Evolutionary conservation across 2,113 vertebrate species (phyloP).

Genomic region (Eidolon helvum): DNA sequence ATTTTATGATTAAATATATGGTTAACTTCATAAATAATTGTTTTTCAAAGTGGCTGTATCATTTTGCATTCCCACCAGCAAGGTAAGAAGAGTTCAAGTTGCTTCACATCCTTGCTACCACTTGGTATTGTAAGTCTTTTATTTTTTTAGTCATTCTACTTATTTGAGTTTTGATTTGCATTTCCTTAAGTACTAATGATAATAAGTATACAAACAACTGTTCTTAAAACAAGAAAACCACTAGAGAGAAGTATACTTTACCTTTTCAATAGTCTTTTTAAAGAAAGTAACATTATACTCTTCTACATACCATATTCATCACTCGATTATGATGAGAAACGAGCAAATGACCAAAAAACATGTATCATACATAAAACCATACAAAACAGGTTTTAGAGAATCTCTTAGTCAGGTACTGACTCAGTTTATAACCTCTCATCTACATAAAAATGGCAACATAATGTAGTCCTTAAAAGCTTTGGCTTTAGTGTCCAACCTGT

Average conservation of each 20-base stretch:
- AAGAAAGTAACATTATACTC: background rate
- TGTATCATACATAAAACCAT: background rate
- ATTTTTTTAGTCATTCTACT: background rate
- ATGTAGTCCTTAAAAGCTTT: background rate
- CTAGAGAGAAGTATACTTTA: background rate
- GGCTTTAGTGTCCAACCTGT: background rate
- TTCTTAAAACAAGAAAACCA: constrained; percentile 21
- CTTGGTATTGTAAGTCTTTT: background rate
- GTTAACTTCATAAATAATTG: background rate
- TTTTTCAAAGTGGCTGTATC: background rate
- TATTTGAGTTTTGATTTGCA: background rate
- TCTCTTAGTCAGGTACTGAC: background rate
- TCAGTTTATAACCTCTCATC: background rate
- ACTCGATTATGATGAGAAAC: background rate
- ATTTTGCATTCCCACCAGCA: background rate
- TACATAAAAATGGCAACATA: background rate
- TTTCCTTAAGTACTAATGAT: constrained; percentile 30
- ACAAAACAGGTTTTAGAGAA: constrained; percentile 26
- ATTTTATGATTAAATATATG: background rate
- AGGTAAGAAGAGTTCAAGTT: background rate
- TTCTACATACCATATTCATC: background rate
- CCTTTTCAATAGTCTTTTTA: background rate
- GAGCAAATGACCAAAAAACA: background rate
- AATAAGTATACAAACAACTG: background rate
- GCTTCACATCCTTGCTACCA: background rate